Percentiles rank a stretch among this genome's conserved stretches.
Evolutionary conservation across 2,797 vertebrate species (phyloP).

Genomic region (Diplodus puntazzo): DNA sequence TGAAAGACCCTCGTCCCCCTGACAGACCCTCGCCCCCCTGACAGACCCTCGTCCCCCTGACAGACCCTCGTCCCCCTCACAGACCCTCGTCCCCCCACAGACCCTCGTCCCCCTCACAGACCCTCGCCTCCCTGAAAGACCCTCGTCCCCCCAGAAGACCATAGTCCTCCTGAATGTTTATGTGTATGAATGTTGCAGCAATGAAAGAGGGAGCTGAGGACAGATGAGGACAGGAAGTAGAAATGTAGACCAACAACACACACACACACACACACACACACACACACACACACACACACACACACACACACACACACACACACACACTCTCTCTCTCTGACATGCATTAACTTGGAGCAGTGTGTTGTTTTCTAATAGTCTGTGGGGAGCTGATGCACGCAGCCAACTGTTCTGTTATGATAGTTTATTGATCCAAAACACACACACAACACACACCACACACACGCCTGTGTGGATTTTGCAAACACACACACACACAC

Average conservation of each 20-base stretch:
- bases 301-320: conserved; percentile 11
- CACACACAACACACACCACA: not conserved
- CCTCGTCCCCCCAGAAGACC: too few species aligned
- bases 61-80: too few species aligned
- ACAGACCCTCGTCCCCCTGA: too few species aligned
- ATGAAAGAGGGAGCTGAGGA: conserved; percentile 11
- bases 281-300: conserved; percentile 15
- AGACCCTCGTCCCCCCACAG: too few species aligned
- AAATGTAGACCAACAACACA: conserved; percentile 25
- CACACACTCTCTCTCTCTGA: conserved; percentile 22
- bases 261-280: conserved; percentile 8
- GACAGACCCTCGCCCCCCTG: too few species aligned
- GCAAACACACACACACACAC: not conserved
- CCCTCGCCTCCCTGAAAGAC: too few species aligned
- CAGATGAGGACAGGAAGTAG: conserved; percentile 28
- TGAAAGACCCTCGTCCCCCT: not conserved
- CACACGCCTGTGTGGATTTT: too few species aligned
- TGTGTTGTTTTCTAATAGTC: conserved; percentile 29
- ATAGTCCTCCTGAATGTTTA: too few species aligned
- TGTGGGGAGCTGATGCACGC: conserved; percentile 35
- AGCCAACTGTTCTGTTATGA: conserved; percentile 53
- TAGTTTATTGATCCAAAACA: conserved; percentile 48
- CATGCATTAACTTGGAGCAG: conserved; percentile 18
- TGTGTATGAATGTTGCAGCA: conserved; percentile 13
- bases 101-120: too few species aligned